Percentiles rank a stretch among this genome's conserved stretches.
These are phyloP conservation scores for Axea sp. DNA, from an alignment of 2,888 invertebrate species.

Conservation along the genomic window DNA sequence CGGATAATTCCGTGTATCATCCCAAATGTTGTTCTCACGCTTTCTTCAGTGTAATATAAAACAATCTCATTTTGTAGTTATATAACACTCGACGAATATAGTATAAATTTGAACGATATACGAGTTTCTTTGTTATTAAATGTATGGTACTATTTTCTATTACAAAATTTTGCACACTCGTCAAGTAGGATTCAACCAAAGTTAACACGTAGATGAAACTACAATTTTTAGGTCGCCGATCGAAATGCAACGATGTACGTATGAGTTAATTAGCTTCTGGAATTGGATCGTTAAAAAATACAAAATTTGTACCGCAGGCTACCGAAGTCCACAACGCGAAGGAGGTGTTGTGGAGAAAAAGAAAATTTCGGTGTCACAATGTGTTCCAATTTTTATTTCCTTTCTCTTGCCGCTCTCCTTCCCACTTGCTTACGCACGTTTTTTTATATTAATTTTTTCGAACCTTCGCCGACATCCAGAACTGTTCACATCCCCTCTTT, in stretches of 20 bases:
- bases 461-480: constrained; percentile 32
- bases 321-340: constrained; percentile 38
- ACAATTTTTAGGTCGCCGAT: constrained; percentile 54
- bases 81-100: too few species aligned
- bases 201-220: too few species aligned
- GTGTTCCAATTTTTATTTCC: constrained; percentile 68
- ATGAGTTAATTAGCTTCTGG: constrained; percentile 74
- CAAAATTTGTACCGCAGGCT: constrained; percentile 69
- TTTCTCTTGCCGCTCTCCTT: constrained; percentile 35
- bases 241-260: constrained; percentile 37
- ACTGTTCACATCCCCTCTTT: constrained; percentile 33
- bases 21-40: too few species aligned
- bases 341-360: constrained; percentile 45
- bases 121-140: too few species aligned
- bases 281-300: constrained; percentile 70
- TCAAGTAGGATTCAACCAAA: too few species aligned
- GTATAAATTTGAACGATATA: too few species aligned
- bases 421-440: constrained; percentile 43
- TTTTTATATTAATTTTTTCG: constrained; percentile 43
- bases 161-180: too few species aligned
- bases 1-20: too few species aligned
- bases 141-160: too few species aligned
- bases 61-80: too few species aligned
- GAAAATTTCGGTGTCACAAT: constrained; percentile 67
- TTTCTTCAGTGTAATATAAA: too few species aligned